A percentile compares a stretch with the other conserved stretches of the same genome.
These are phyloP conservation scores for Chelon labrosus DNA, from an alignment of 2,797 vertebrate genomes.

Conservation along the genomic window DNA sequence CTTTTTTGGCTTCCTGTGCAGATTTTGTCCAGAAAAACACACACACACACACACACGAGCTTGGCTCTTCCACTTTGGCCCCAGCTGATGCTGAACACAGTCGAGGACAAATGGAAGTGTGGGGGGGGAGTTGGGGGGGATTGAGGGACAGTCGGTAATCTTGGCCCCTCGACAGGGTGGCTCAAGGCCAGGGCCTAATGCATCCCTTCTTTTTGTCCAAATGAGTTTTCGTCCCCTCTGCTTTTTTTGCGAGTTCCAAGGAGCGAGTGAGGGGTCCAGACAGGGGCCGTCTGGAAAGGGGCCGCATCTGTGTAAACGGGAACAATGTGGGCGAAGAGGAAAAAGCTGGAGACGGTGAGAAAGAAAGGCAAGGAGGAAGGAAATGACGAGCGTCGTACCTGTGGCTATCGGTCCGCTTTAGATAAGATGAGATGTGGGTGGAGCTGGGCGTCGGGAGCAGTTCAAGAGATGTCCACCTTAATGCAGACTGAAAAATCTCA, in stretches of 20 bases:
- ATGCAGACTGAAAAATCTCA: no score
- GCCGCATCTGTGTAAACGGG: slow-evolving; percentile 51
- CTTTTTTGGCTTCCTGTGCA: slow-evolving; percentile 62
- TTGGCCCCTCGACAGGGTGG: slow-evolving; percentile 85
- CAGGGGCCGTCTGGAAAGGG: slow-evolving; percentile 49
- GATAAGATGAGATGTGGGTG: no score
- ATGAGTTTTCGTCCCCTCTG: slow-evolving; percentile 70
- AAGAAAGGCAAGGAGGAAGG: slow-evolving; percentile 3
- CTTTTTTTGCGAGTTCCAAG: slow-evolving; percentile 54
- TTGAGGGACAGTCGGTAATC: slow-evolving; percentile 57
- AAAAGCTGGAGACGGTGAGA: slow-evolving; percentile 11
- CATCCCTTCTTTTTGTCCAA: slow-evolving; percentile 75
- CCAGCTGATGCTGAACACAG: slow-evolving; percentile 59
- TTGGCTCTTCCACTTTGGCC: slow-evolving; percentile 73
- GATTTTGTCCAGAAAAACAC: slow-evolving; percentile 44
- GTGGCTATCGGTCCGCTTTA: not conserved
- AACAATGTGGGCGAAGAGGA: slow-evolving; percentile 33
- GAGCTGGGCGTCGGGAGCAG: no score
- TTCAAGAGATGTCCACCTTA: no score
- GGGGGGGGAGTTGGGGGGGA: slow-evolving; percentile 54
- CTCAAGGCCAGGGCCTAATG: slow-evolving; percentile 87
- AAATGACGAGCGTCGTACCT: slow-evolving; percentile 11
- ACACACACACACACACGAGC: slow-evolving; percentile 35
- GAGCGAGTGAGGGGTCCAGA: slow-evolving; percentile 52
- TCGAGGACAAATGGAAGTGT: slow-evolving; percentile 68